Conservation (phyloP, 2,113 vertebrate genomes). For the Chaenocephalus aceratus region DNA sequence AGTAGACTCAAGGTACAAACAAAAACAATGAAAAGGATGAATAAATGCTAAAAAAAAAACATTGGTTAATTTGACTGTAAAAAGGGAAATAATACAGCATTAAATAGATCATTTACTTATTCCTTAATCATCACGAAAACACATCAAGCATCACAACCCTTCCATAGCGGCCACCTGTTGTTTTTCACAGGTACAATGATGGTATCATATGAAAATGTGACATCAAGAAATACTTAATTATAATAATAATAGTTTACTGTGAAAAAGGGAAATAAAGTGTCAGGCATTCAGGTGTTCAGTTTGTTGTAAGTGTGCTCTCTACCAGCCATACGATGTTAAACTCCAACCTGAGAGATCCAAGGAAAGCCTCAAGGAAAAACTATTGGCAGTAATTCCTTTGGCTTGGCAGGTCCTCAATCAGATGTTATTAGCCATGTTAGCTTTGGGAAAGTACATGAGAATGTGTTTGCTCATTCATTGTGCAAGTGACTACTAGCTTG, state of each 20-base stretch:
- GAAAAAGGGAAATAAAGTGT: background rate
- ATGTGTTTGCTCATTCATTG: background rate
- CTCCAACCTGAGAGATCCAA: background rate
- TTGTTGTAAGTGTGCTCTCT: background rate
- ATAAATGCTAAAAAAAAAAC: background rate
- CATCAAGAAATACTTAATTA: background rate
- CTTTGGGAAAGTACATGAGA: background rate
- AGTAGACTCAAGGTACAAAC: background rate
- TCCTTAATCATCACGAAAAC: background rate
- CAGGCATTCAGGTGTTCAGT: background rate
- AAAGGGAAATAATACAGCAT: background rate
- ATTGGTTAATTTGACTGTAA: background rate
- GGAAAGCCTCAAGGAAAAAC: background rate
- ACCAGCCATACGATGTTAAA: background rate
- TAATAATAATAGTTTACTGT: background rate
- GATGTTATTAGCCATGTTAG: background rate
- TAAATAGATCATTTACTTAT: background rate
- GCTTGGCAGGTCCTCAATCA: background rate
- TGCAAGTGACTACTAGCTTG: background rate
- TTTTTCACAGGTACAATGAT: background rate
- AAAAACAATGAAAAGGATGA: background rate
- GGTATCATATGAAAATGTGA: background rate
- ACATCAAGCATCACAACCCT: background rate
- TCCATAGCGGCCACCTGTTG: slow-evolving; percentile 1
- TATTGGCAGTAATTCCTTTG: background rate